Conservation (phyloP, 2,888 invertebrate species). For the Hydrotaea diabolus region DNA sequence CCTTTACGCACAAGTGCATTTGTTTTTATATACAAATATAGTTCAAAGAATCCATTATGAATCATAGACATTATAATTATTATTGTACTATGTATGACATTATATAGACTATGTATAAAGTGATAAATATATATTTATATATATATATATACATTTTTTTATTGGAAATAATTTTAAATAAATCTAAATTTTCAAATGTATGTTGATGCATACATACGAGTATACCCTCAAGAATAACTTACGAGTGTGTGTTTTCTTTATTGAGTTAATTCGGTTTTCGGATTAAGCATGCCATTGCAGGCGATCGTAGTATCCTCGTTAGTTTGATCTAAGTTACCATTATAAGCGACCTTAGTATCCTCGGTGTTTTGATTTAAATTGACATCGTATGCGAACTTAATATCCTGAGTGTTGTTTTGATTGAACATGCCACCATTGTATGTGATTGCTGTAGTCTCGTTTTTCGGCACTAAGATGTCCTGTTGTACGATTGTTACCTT, state of each 20-base stretch:
- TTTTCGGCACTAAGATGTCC: no score
- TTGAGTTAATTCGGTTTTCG: not conserved
- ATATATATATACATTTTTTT: not conserved
- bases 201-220: not conserved
- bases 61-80: not conserved
- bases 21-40: constrained; percentile 25
- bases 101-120: not conserved
- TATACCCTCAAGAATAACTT: not conserved
- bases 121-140: not conserved
- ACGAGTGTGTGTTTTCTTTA: not conserved
- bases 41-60: not conserved
- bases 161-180: not conserved
- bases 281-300: not conserved
- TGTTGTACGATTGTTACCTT: no score
- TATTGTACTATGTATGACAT: not conserved
- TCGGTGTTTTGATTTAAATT: no score
- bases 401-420: no score
- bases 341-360: not conserved
- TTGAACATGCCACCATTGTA: no score
- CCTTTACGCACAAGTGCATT: constrained; percentile 27
- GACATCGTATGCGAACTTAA: no score
- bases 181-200: not conserved
- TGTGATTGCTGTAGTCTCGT: no score
- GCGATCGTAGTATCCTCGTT: not conserved
- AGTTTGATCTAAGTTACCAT: not conserved